phyloP scores from a whole-genome alignment of 1,140 invertebrate species.

The Scylla paramamosain region DNA sequence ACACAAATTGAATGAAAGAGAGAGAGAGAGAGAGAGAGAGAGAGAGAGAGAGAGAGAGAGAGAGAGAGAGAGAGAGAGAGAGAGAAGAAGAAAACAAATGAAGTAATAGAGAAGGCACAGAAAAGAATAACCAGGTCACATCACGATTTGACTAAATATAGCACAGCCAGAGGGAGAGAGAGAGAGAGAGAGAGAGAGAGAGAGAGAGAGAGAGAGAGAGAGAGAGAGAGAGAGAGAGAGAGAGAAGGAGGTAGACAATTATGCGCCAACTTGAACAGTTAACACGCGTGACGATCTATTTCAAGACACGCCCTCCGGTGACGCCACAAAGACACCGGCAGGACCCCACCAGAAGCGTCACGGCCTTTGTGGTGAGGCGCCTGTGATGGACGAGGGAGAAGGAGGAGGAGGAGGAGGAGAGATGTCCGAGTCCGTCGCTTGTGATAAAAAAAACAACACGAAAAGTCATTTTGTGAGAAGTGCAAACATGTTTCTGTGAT shows the following conservation, averaged over 20 bases:
- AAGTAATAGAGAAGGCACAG: too few species aligned
- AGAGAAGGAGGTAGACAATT: not conserved
- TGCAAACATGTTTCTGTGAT: not conserved
- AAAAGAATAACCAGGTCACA: too few species aligned
- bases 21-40: not conserved
- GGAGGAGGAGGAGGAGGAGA: not conserved
- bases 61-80: too few species aligned
- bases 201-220: not conserved
- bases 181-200: not conserved
- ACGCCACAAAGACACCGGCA: not conserved
- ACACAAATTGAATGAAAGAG: not conserved
- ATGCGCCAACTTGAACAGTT: constrained; percentile 7
- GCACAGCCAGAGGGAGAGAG: not conserved
- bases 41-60: too few species aligned
- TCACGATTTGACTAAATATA: too few species aligned
- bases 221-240: not conserved
- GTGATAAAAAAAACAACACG: not conserved
- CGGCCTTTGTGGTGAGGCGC: not conserved
- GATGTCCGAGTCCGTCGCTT: not conserved
- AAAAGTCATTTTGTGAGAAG: not conserved
- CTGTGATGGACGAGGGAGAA: not conserved
- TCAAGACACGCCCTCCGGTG: not conserved
- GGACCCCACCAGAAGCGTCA: not conserved
- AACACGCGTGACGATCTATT: constrained; percentile 1
- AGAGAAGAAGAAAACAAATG: too few species aligned